Conservation (phyloP, 1,140 invertebrate species). For the Stratiolaelaps scimitus region DNA sequence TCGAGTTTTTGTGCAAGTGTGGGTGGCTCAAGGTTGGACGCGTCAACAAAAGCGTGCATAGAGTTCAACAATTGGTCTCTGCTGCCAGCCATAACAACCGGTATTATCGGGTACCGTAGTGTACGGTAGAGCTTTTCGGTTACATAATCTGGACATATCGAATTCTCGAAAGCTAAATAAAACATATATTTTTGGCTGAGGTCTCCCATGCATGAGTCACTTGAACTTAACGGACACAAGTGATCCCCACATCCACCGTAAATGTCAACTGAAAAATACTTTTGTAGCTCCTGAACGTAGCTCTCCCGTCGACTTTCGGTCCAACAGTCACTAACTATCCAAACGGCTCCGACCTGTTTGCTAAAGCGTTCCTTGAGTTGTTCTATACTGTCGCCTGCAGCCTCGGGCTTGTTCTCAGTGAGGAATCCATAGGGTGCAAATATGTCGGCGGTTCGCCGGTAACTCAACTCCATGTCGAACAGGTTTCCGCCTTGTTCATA, state of each 20-base stretch:
- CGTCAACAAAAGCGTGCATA: conserved; percentile 20
- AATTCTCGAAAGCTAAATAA: conserved; percentile 42
- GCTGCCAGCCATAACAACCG: conserved; percentile 30
- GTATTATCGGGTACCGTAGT: conserved; percentile 28
- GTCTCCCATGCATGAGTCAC: conserved; percentile 41
- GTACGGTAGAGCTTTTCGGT: conserved; percentile 40
- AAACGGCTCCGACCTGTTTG: conserved; percentile 43
- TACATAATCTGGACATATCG: conserved; percentile 40
- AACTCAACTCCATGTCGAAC: conserved; percentile 53
- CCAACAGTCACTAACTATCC: conserved; percentile 54
- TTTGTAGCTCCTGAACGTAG: conserved; percentile 48
- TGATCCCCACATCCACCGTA: conserved; percentile 51
- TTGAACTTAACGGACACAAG: conserved; percentile 34
- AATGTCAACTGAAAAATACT: conserved; percentile 51
- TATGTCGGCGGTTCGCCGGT: conserved; percentile 48
- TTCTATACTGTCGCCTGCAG: neutral
- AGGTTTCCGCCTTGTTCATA: conserved; percentile 31
- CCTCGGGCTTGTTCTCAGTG: conserved; percentile 32
- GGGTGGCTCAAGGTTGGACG: neutral
- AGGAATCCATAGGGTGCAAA: conserved; percentile 42
- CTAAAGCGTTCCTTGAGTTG: conserved; percentile 4
- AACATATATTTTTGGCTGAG: conserved; percentile 43
- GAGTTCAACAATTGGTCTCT: neutral
- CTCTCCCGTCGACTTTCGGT: conserved; percentile 45
- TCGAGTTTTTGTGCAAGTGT: neutral